Conservation (phyloP, 2,113 vertebrate species). For the Corythaixoides concolor region DNA sequence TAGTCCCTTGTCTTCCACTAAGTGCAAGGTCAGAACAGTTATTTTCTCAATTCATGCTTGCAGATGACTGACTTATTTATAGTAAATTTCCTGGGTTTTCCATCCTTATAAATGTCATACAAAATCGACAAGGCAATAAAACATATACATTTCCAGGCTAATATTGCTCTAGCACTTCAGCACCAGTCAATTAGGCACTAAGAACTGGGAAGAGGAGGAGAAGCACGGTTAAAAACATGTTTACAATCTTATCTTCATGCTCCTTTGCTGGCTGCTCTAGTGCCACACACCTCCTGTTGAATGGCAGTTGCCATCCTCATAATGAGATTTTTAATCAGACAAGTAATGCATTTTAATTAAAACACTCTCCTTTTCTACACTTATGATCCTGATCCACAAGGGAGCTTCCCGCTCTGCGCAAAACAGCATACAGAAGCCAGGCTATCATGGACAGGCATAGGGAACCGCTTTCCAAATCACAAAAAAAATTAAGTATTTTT, state of each 20-base stretch:
- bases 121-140: conserved; percentile 20
- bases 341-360: conserved; percentile 48
- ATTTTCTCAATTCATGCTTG: background rate
- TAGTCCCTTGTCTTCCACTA: background rate
- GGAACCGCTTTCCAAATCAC: background rate
- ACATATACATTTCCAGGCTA: background rate
- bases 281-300: background rate
- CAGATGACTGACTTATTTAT: background rate
- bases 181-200: background rate
- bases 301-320: background rate
- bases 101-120: conserved; percentile 32
- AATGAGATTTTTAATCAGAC: conserved; percentile 33
- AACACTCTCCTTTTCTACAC: background rate
- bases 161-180: background rate
- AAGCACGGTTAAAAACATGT: background rate
- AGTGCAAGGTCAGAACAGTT: background rate
- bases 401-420: background rate
- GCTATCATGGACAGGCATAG: background rate
- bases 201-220: background rate
- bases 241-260: background rate
- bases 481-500: background rate
- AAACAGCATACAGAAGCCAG: background rate
- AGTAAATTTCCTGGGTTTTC: conserved; percentile 37
- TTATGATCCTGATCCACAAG: background rate
- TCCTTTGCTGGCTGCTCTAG: background rate